These are phyloP conservation scores for Cyclophora punctaria DNA, from an alignment of 2,888 invertebrate species.

Conservation along the genomic window DNA sequence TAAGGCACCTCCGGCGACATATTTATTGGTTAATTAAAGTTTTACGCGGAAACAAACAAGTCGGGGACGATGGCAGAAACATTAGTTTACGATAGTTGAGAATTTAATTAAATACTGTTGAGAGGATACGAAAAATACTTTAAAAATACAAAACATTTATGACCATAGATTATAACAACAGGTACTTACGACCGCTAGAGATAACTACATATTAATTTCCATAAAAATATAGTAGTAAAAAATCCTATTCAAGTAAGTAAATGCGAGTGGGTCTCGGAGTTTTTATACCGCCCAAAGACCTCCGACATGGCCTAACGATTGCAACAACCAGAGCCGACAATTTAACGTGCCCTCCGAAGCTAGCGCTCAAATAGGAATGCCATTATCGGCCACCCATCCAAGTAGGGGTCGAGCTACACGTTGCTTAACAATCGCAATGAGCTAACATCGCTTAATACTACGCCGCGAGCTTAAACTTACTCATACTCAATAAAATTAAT, in stretches of 20 bases:
- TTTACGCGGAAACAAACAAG: constrained; percentile 31
- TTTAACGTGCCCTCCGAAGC: no score
- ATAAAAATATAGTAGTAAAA: no score
- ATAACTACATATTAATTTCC: no score
- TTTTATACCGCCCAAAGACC: no score
- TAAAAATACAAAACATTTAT: not conserved
- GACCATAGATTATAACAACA: no score
- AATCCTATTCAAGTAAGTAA: not conserved
- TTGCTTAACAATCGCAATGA: no score
- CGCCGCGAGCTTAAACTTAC: not conserved
- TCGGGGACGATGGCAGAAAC: constrained; percentile 11
- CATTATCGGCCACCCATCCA: no score
- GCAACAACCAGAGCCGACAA: no score
- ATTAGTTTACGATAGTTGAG: not conserved
- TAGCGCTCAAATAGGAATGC: no score
- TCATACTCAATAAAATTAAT: not conserved
- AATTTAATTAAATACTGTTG: no score
- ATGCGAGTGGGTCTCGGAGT: not conserved
- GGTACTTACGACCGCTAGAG: no score
- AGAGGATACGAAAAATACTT: not conserved
- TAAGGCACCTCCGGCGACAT: constrained; percentile 45
- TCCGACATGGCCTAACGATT: no score
- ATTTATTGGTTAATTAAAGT: constrained; percentile 76
- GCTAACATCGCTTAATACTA: not conserved
- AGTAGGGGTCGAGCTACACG: not conserved